Evolutionary conservation across 1,140 invertebrate genomes (phyloP).

Genomic region (Drosophila nebulosa): DNA sequence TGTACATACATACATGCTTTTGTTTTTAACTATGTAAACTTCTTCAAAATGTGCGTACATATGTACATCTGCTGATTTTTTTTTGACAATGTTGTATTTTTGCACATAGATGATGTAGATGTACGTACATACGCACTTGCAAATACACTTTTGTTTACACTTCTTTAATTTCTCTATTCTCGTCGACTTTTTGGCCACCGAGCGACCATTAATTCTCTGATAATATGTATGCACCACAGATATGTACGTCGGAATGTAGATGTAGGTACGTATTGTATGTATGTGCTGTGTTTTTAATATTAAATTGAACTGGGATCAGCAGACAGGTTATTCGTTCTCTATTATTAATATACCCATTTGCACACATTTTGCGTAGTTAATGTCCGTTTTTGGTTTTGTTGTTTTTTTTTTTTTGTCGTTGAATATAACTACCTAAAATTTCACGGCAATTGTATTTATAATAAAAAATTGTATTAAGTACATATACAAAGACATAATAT

Average conservation of each 20-base stretch:
- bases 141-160: neutral
- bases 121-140: neutral
- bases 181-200: neutral
- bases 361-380: neutral
- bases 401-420: neutral
- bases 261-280: neutral
- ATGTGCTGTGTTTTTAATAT: neutral
- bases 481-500: neutral
- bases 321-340: neutral
- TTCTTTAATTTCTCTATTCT: neutral
- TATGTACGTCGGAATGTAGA: neutral
- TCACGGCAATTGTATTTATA: neutral
- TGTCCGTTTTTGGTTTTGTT: neutral
- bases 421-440: neutral
- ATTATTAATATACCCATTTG: neutral
- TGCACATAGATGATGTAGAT: no score
- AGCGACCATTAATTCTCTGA: neutral
- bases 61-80: neutral
- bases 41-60: neutral
- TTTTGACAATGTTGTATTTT: neutral
- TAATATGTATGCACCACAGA: neutral
- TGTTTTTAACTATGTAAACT: neutral
- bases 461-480: conserved; percentile 2
- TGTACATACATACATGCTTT: neutral
- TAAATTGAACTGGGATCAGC: neutral